Conservation (phyloP, 2,888 invertebrate genomes). For the Priapulus caudatus region DNA sequence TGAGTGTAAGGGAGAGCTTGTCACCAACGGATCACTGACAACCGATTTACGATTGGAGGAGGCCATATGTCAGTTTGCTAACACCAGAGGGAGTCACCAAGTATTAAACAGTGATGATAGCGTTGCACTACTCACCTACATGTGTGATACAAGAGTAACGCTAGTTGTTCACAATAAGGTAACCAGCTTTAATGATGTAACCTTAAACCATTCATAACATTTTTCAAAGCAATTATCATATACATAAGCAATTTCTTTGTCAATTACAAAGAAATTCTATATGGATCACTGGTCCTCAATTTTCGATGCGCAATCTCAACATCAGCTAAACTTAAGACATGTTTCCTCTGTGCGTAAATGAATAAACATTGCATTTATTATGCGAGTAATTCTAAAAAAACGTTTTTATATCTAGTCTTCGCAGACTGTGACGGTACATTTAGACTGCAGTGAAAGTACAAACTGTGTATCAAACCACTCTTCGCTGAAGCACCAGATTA, state of each 20-base stretch:
- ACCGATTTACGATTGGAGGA: neutral
- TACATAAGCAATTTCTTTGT: no score
- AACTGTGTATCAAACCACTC: neutral
- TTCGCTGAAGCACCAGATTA: neutral
- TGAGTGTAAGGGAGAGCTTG: neutral
- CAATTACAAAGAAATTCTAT: no score
- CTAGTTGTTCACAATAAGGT: neutral
- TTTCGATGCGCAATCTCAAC: no score
- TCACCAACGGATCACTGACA: neutral
- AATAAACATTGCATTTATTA: no score
- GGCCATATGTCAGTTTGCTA: neutral
- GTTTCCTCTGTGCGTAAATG: no score
- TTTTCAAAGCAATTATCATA: no score
- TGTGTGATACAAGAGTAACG: neutral
- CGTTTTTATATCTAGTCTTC: neutral
- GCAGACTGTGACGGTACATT: neutral
- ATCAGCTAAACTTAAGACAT: no score
- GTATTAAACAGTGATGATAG: neutral
- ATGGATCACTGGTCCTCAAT: no score
- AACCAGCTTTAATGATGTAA: no score
- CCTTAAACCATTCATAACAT: no score
- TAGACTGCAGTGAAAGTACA: constrained; percentile 1
- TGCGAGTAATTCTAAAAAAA: neutral
- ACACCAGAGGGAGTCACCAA: neutral
- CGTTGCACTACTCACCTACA: neutral